These are phyloP conservation scores for Dorcus hopei DNA, from an alignment of 2,888 invertebrate genomes.

Conservation along the genomic window DNA sequence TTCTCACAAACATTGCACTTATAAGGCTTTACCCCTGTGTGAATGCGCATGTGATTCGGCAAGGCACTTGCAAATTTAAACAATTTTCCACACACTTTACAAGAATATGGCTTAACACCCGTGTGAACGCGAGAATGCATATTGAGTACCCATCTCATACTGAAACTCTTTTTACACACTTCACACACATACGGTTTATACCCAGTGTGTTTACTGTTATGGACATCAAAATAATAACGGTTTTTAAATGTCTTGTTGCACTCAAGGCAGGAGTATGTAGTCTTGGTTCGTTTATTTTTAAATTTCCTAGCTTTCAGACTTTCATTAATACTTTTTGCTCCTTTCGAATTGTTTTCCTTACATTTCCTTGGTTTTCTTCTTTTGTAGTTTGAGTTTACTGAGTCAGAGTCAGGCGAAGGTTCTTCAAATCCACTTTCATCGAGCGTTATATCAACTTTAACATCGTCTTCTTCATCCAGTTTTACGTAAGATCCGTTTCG, in stretches of 20 bases:
- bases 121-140: constrained; percentile 14
- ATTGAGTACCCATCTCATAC: constrained; percentile 17
- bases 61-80: constrained; percentile 14
- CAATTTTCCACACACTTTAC: constrained; percentile 16
- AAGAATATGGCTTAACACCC: constrained; percentile 13
- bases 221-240: constrained; percentile 14
- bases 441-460: not conserved
- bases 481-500: not conserved
- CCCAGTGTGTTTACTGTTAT: constrained; percentile 16
- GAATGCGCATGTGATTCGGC: constrained; percentile 14
- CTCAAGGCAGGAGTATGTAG: constrained; percentile 7
- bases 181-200: constrained; percentile 16
- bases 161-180: constrained; percentile 13
- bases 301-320: not conserved
- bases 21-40: constrained; percentile 15
- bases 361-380: not conserved
- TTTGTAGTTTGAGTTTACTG: not conserved
- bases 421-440: not conserved
- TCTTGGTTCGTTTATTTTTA: not conserved
- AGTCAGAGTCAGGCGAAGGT: not conserved
- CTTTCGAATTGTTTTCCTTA: not conserved
- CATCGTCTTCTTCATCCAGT: not conserved
- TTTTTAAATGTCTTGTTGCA: constrained; percentile 16
- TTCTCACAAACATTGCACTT: constrained; percentile 22
- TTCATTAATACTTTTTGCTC: not conserved